These are phyloP conservation scores for Gambusia affinis DNA, from an alignment of 2,113 vertebrate genomes.

Conservation along the genomic window DNA sequence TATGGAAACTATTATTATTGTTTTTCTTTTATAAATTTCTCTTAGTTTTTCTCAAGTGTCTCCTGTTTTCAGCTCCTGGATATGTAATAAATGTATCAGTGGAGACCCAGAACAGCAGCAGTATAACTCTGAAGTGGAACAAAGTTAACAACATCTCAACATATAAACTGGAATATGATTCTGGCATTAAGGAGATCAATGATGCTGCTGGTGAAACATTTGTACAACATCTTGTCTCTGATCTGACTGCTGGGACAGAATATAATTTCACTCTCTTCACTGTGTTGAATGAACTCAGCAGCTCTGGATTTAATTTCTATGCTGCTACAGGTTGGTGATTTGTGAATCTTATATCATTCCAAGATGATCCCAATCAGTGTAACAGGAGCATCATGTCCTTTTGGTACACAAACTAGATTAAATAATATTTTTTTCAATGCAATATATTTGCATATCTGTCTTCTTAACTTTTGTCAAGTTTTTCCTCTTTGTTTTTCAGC, in stretches of 20 bases:
- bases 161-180: fast-evolving
- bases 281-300: background rate
- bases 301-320: too few species aligned
- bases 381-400: too few species aligned
- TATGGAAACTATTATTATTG: slow-evolving; percentile 14
- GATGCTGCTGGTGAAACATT: too few species aligned
- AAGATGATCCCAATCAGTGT: too few species aligned
- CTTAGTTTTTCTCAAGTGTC: too few species aligned
- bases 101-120: slow-evolving; percentile 19
- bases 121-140: slow-evolving; percentile 48
- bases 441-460: too few species aligned
- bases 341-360: too few species aligned
- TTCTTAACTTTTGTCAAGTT: too few species aligned
- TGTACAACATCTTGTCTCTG: background rate
- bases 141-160: fast-evolving
- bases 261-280: background rate
- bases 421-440: too few species aligned
- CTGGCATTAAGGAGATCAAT: fast-evolving
- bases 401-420: too few species aligned
- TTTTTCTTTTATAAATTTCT: background rate
- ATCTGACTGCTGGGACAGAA: background rate
- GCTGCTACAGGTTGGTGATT: background rate
- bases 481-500: background rate
- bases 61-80: fast-evolving
- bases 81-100: background rate